phyloP scores from a whole-genome alignment of 2,888 invertebrate genomes.

The Dolomedes plantarius region DNA sequence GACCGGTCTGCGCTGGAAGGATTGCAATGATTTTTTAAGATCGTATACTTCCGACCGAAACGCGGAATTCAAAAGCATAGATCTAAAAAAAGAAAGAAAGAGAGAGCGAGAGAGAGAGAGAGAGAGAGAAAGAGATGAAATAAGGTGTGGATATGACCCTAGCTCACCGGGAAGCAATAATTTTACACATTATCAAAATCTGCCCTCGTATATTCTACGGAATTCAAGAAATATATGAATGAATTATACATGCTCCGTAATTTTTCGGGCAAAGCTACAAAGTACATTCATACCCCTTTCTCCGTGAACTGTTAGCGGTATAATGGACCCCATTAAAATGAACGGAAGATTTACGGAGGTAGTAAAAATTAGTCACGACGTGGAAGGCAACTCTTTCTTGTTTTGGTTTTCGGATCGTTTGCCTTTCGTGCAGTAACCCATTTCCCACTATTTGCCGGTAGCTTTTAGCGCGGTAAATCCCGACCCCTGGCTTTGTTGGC shows the following conservation, averaged over 20 bases:
- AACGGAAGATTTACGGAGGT: constrained; percentile 31
- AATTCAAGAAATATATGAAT: neutral
- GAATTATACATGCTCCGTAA: neutral
- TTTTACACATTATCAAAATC: neutral
- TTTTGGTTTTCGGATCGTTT: neutral
- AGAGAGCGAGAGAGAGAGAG: no score
- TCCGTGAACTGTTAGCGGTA: no score
- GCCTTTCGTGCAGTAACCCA: neutral
- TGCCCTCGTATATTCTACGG: neutral
- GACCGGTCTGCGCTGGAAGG: no score
- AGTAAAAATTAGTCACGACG: constrained; percentile 55
- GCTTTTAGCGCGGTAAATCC: neutral
- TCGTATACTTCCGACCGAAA: no score
- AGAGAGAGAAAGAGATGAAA: no score
- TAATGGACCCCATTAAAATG: constrained; percentile 11
- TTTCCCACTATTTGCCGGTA: neutral
- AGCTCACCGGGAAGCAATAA: neutral
- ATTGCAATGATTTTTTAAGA: no score
- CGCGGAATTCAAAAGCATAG: no score
- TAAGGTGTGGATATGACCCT: no score
- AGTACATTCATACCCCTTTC: no score
- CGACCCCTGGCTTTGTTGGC: neutral
- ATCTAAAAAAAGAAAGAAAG: no score
- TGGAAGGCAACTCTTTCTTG: constrained; percentile 5
- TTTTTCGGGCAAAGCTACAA: neutral